A percentile compares a stretch with the other conserved stretches of the same genome.
Evolutionary conservation across 2,888 invertebrate genomes (phyloP).

Genomic region (Parnassius orleans): DNA sequence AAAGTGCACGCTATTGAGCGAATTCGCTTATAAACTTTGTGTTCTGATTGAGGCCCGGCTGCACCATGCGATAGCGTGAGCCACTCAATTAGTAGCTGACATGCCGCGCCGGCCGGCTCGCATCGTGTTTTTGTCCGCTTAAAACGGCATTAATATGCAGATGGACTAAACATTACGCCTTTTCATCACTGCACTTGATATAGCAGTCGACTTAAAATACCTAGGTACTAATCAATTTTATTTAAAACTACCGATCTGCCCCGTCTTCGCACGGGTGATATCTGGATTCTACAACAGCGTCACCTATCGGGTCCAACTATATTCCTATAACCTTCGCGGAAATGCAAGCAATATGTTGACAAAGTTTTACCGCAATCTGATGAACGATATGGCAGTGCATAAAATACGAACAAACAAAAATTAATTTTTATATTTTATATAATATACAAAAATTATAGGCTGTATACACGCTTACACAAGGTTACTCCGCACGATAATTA

Average conservation of each 20-base stretch:
- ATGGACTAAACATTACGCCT: conserved; percentile 60
- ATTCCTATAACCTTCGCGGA: too few relatives aligned
- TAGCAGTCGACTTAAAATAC: conserved; percentile 6
- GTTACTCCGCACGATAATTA: conserved; percentile 37
- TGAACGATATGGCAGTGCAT: too few relatives aligned
- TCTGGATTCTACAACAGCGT: too few relatives aligned
- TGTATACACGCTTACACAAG: conserved; percentile 30
- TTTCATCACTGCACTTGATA: conserved; percentile 45
- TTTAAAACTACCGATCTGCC: too few relatives aligned
- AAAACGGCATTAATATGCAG: conserved; percentile 65
- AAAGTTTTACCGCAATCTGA: too few relatives aligned
- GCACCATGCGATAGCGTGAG: conserved; percentile 68
- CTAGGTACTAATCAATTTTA: too few relatives aligned
- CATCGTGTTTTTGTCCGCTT: conserved; percentile 68
- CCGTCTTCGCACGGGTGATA: too few relatives aligned
- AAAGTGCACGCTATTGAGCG: conserved; percentile 47
- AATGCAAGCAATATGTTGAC: too few relatives aligned
- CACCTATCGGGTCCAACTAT: too few relatives aligned
- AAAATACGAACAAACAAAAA: too few relatives aligned
- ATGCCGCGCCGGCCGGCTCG: conserved; percentile 41
- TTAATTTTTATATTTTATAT: too few relatives aligned
- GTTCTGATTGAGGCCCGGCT: conserved; percentile 49
- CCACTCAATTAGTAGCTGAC: conserved; percentile 67
- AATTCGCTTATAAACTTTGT: conserved; percentile 61
- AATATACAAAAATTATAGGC: conserved; percentile 23